Percentiles rank a stretch among this genome's conserved stretches.
Conservation (phyloP, 2,113 vertebrate species). For the Vanacampus margaritifer region DNA sequence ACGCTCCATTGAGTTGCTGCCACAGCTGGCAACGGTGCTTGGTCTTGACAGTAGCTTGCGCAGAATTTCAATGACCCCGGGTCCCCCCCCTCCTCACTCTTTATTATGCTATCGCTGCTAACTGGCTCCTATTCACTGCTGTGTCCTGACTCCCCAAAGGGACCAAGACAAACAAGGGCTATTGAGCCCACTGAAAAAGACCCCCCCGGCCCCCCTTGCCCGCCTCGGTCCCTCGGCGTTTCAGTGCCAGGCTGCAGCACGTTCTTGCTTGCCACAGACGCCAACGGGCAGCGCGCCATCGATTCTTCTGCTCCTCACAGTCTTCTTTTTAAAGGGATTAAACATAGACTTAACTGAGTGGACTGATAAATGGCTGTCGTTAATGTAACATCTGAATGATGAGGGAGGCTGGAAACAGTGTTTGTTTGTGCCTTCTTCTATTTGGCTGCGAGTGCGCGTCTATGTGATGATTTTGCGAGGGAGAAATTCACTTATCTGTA, state of each 20-base stretch:
- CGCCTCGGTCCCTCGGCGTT: constrained; percentile 51
- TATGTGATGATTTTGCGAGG: constrained; percentile 6
- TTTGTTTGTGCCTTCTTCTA: constrained; percentile 4
- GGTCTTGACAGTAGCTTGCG: constrained; percentile 49
- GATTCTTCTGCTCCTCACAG: constrained; percentile 36
- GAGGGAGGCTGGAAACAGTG: neutral
- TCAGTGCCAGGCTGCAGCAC: constrained; percentile 61
- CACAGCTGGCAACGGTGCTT: constrained; percentile 55
- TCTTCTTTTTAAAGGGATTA: constrained; percentile 41
- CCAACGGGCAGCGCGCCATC: constrained; percentile 37
- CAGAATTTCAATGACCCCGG: constrained; percentile 63
- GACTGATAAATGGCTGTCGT: constrained; percentile 18
- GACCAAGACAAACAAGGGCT: constrained; percentile 64
- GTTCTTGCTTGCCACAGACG: constrained; percentile 35
- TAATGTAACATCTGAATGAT: neutral
- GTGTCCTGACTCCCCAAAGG: constrained; percentile 69
- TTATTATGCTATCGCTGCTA: constrained; percentile 61
- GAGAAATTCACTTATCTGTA: constrained; percentile 47
- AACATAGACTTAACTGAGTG: constrained; percentile 21
- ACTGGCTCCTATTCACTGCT: constrained; percentile 67
- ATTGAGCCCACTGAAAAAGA: constrained; percentile 57
- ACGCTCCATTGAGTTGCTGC: constrained; percentile 44
- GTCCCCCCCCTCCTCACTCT: constrained; percentile 23
- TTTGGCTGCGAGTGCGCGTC: neutral
- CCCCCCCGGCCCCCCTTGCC: constrained; percentile 41